Conservation (phyloP, 2,113 vertebrate species). For the Burhinus oedicnemus region DNA sequence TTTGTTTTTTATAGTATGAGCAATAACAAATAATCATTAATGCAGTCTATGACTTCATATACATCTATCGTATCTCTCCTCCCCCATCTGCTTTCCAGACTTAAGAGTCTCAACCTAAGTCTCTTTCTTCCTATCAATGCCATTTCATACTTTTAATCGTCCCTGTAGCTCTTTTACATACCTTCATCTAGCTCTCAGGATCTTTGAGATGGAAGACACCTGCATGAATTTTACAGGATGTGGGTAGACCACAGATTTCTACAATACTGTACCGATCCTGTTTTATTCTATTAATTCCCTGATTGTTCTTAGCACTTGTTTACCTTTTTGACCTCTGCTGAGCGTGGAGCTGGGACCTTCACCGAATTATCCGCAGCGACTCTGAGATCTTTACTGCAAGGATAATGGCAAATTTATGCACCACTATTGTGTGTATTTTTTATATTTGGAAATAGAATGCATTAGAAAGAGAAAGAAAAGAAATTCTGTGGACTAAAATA, state of each 20-base stretch:
- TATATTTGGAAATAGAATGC: neutral
- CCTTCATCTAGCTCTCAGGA: neutral
- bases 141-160: neutral
- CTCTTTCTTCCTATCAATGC: neutral
- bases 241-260: neutral
- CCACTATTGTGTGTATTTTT: neutral
- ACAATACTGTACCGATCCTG: neutral
- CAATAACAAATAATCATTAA: constrained; percentile 1
- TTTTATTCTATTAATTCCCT: neutral
- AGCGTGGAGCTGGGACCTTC: neutral
- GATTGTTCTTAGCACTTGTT: neutral
- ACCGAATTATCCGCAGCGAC: neutral
- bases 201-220: neutral
- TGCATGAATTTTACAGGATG: neutral
- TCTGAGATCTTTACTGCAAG: neutral
- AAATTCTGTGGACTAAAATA: neutral
- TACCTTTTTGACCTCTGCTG: neutral
- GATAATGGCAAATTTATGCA: neutral
- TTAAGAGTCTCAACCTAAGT: neutral
- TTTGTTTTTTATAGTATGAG: neutral
- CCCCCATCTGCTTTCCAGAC: neutral
- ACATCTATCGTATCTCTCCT: neutral
- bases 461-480: neutral
- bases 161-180: neutral
- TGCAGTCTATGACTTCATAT: neutral